phyloP scores from a whole-genome alignment of 2,797 vertebrate genomes.

The Vipera latastei region DNA sequence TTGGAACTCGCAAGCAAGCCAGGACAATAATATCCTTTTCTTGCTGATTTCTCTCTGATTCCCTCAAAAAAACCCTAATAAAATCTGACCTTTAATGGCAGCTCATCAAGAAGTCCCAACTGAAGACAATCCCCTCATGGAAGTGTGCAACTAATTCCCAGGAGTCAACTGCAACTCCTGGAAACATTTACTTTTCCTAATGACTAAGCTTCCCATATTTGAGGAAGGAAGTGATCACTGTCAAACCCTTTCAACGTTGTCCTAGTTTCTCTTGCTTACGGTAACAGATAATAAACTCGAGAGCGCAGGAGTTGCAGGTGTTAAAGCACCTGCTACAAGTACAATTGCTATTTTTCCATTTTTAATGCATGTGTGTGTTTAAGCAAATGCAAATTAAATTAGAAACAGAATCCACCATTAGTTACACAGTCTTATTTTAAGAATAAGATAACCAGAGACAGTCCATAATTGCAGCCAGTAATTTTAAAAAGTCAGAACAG shows the following conservation, averaged over 20 bases:
- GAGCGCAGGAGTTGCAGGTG: slow-evolving; percentile 21
- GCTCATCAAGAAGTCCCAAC: neutral
- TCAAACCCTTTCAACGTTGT: slow-evolving; percentile 45
- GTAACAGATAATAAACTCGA: slow-evolving; percentile 25
- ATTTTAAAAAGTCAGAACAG: slow-evolving; percentile 32
- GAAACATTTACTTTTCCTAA: neutral
- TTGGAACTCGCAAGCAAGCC: neutral
- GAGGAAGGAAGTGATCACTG: slow-evolving; percentile 26
- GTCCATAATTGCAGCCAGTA: slow-evolving; percentile 19
- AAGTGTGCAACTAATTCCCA: neutral
- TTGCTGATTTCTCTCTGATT: neutral
- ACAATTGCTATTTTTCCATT: slow-evolving; percentile 30
- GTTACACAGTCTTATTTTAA: slow-evolving; percentile 13
- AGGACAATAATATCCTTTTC: neutral
- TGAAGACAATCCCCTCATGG: no score
- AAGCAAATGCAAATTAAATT: slow-evolving; percentile 37
- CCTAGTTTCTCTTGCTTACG: slow-evolving; percentile 40
- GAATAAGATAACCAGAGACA: slow-evolving; percentile 33
- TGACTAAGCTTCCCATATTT: slow-evolving; percentile 22
- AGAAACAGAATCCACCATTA: slow-evolving; percentile 25
- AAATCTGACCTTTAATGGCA: neutral
- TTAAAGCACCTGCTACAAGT: slow-evolving; percentile 13
- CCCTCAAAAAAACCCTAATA: neutral
- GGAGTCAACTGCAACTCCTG: neutral
- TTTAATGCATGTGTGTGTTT: slow-evolving; percentile 3